phyloP scores from a whole-genome alignment of 2,797 vertebrate genomes.

The Myotis daubentonii region DNA sequence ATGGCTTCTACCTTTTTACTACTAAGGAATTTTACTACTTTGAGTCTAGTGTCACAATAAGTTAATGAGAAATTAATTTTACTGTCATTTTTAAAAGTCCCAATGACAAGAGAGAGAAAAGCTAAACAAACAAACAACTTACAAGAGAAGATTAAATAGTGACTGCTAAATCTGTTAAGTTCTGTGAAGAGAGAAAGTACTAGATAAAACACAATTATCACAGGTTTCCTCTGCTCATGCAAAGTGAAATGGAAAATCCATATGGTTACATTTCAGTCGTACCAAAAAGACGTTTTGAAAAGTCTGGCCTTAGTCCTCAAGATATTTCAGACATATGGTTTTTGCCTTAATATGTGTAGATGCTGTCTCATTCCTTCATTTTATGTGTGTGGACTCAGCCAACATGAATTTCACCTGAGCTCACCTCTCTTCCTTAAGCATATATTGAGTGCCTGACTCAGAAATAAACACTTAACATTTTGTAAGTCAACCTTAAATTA shows the following conservation, averaged over 20 bases:
- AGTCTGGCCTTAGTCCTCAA: constrained; percentile 47
- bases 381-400: neutral
- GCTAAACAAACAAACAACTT: neutral
- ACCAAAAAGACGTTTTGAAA: constrained; percentile 48
- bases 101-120: neutral
- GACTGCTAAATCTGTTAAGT: neutral
- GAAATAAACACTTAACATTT: constrained; percentile 49
- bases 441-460: neutral
- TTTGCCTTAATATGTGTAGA: constrained; percentile 57
- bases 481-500: constrained; percentile 55
- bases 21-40: neutral
- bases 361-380: constrained; percentile 27
- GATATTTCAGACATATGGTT: constrained; percentile 59
- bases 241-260: constrained; percentile 56
- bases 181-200: constrained; percentile 24
- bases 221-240: constrained; percentile 18
- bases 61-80: neutral
- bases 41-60: neutral
- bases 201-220: constrained; percentile 10
- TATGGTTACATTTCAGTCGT: constrained; percentile 57
- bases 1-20: neutral
- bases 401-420: neutral
- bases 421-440: neutral
- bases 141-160: constrained; percentile 9
- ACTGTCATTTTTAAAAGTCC: neutral